Base-by-base conservation (phyloP, 2,113 vertebrate genomes). In the Eonycteris spelaea region DNA sequence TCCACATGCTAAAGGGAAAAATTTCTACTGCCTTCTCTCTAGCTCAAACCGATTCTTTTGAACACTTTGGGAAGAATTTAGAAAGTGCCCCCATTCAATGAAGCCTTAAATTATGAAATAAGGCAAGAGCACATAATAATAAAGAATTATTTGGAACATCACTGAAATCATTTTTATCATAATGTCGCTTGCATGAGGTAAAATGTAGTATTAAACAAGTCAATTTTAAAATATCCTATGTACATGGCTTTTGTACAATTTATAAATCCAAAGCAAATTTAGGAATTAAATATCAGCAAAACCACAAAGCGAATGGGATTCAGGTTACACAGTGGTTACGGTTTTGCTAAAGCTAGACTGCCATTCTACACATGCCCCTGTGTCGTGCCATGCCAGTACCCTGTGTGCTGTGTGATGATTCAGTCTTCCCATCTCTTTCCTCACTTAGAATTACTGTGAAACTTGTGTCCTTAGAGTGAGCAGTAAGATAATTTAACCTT, bases 1-100 rank as follows among this genome's bases (percentile, higher is more conserved):
- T 16, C 48, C 6, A 80, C 14, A 48, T 2, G 2, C 40, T 77
- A 30, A 80, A 16, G 35, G 71, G 57, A 63, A 73, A n/a, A 43
- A 6, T 78, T 22, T 92, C 59, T 97, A n/a, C 78, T 93, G 71
- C 95, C 71, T 94, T 77, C 53, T 84, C 67, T 84, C 16, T 75
- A 93, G 59, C 68, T 88, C 43, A 11, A 55, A 48, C 38, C 38
- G 79, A 87, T 84, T 53, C 82, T 82, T 94, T 70, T 61, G 19
- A 87, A 82, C 11, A 71, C n/a, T 94, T 63, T 14, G 26, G 33
- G 19, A 82, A 86, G 73, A 91, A 86, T 74, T 73, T 86, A 73
- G 43, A 91, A 35, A 85, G 24, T 77, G 19, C 11, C 57, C 21
- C 53, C 55, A 68, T 43, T 82, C 79, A 35, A 4, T 71, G 48